Evolutionary conservation across 2,797 vertebrate genomes (phyloP), one percentile per base, ranked within the genome.

Genomic region (Microhierax caerulescens): DNA sequence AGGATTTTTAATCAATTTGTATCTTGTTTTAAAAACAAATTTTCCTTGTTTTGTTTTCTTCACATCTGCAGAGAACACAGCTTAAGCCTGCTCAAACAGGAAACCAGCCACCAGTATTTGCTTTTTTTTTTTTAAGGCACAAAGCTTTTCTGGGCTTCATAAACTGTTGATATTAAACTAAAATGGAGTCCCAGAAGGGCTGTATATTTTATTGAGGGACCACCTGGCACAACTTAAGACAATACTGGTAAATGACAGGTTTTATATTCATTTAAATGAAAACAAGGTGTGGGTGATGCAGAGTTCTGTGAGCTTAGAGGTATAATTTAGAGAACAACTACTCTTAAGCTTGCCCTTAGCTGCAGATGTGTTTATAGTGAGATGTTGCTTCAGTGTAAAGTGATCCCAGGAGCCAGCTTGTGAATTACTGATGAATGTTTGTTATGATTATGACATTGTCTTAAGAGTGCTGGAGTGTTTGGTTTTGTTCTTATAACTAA

Each of bases 1-100:
- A 39, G 45, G 36, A 39, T 30, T 73, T 56, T 67, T 83, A 43
- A 94, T 93, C 59, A 90, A 76, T 92, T 78, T n/a, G 3, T 69
- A 54, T 74, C 60, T 95, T 80, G 39, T 83, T 91, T 95, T 37
- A 78, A 50, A 95, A 60, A 21, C 81, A 90, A 77, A 54, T 91
- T 96, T 96, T 96, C 90, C 82, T 78, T 86, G 88, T 93, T 91
- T 96, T 4, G 0, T 85, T 93, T 93, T 94, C 87, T 78, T 93
- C 72, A 56, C 74, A 87, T 92, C 75, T 95, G 84, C 84, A 20
- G 81, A 75, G 81, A 64, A 12, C 14, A 19, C 68, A 73, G 83
- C 56, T 88, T 67, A 25, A 92, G 74, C 88, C 83, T 93, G 56
- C 67, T 93, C 86, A 79, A 22, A 73, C 96, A 96, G 95, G 93